Conservation (phyloP, 64 coral and sea anemone species). For the Hydrozoanthus tunicans region DNA sequence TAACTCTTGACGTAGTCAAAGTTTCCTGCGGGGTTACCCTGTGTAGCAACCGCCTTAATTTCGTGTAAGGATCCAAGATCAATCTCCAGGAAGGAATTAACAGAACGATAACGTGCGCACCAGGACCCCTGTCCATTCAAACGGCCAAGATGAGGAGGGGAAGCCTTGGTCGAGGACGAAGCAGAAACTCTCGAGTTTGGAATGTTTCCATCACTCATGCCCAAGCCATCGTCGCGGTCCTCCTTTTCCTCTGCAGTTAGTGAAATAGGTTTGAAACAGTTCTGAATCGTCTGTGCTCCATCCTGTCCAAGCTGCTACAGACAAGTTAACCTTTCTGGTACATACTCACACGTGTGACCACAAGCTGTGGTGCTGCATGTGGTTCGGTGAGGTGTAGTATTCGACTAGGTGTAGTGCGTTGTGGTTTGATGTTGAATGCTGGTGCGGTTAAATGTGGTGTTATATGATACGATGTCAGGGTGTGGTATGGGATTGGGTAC, state of each 20-base stretch:
- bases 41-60: slow-evolving; percentile 44
- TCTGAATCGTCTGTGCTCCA: not conserved
- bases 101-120: slow-evolving; percentile 47
- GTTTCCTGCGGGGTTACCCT: slow-evolving; percentile 38
- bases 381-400: no score
- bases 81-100: slow-evolving; percentile 39
- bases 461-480: no score
- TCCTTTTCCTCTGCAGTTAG: not conserved
- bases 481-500: no score
- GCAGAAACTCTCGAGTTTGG: slow-evolving; percentile 8
- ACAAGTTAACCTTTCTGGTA: no score
- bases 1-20: slow-evolving; percentile 49
- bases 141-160: slow-evolving; percentile 43
- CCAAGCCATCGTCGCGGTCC: slow-evolving; percentile 22
- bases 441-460: no score
- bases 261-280: not conserved
- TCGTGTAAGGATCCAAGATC: slow-evolving; percentile 43
- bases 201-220: slow-evolving; percentile 7
- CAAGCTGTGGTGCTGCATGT: no score
- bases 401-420: no score
- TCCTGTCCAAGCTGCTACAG: no score
- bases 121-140: slow-evolving; percentile 29
- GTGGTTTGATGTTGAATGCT: no score
- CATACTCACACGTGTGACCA: no score
- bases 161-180: slow-evolving; percentile 36